Percentiles rank a stretch among this genome's conserved stretches.
Conservation (phyloP, 2,888 invertebrate genomes). For the Corythucha ciliata region DNA sequence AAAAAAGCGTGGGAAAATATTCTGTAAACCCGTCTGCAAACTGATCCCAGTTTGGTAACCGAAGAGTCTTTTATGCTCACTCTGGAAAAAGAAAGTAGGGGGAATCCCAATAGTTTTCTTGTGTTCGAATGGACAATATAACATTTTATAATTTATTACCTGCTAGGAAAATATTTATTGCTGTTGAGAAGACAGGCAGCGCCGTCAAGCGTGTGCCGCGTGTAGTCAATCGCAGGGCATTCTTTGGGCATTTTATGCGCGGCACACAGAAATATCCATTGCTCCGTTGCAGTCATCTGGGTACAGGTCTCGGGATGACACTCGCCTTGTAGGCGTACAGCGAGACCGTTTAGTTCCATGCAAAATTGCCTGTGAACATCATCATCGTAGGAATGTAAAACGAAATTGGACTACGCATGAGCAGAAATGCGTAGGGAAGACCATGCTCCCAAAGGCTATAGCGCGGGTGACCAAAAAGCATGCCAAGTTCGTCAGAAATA, state of each 20-base stretch:
- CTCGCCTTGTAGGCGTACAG: slow-evolving; percentile 89
- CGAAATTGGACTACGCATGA: too few species aligned
- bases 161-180: slow-evolving; percentile 99
- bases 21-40: slow-evolving; percentile 95
- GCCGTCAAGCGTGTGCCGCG: slow-evolving; percentile 95
- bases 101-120: neutral
- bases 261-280: slow-evolving; percentile 99
- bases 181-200: slow-evolving; percentile 97
- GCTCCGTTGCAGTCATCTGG: slow-evolving; percentile 99
- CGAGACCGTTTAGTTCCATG: slow-evolving; percentile 98
- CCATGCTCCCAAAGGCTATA: too few species aligned
- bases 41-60: slow-evolving; percentile 95
- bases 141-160: too few species aligned
- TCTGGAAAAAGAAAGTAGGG: slow-evolving; percentile 48
- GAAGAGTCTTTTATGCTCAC: slow-evolving; percentile 99
- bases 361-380: slow-evolving; percentile 94
- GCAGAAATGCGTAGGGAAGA: too few species aligned
- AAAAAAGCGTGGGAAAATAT: slow-evolving; percentile 99
- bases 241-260: slow-evolving; percentile 99
- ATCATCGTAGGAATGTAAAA: too few species aligned
- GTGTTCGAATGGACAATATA: neutral
- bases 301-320: slow-evolving; percentile 95
- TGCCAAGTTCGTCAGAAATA: too few species aligned
- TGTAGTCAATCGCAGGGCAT: slow-evolving; percentile 99
- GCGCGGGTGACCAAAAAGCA: too few species aligned